Conservation (phyloP, 2,888 invertebrate genomes). For the Calliopum simillimum region DNA sequence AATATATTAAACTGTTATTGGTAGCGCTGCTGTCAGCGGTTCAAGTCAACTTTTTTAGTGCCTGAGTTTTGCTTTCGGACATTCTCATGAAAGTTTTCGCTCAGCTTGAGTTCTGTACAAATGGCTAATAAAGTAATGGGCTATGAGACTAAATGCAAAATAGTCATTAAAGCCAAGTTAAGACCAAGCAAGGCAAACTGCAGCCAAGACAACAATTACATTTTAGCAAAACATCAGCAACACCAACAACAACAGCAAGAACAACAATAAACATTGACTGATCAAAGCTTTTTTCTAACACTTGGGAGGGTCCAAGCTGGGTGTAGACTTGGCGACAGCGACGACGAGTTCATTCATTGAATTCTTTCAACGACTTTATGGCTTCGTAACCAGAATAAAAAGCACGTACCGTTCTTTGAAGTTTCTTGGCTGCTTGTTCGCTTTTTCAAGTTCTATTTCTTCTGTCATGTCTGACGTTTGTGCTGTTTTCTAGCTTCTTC, state of each 20-base stretch:
- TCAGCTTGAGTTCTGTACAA: too few relatives aligned
- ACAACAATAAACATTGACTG: not conserved
- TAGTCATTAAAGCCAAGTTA: constrained; percentile 9
- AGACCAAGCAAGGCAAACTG: not conserved
- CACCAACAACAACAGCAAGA: not conserved
- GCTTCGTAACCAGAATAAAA: not conserved
- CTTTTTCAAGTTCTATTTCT: too few relatives aligned
- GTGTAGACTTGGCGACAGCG: not conserved
- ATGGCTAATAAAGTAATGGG: too few relatives aligned
- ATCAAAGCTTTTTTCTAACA: not conserved
- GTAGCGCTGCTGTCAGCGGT: too few relatives aligned
- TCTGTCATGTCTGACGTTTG: too few relatives aligned
- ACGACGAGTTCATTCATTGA: constrained; percentile 10
- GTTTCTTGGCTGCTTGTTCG: too few relatives aligned
- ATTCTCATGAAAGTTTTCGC: too few relatives aligned
- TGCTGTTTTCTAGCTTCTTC: too few relatives aligned
- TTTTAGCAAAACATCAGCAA: not conserved
- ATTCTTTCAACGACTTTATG: constrained; percentile 11
- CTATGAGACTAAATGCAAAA: constrained; percentile 7
- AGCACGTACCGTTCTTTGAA: too few relatives aligned
- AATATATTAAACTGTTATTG: too few relatives aligned
- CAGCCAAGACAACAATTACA: not conserved
- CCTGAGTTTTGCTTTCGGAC: too few relatives aligned
- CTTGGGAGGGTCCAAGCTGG: not conserved
- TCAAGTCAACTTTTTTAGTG: too few relatives aligned